Base-by-base conservation (phyloP, 2,113 vertebrate species). In the Sminthopsis crassicaudata region DNA sequence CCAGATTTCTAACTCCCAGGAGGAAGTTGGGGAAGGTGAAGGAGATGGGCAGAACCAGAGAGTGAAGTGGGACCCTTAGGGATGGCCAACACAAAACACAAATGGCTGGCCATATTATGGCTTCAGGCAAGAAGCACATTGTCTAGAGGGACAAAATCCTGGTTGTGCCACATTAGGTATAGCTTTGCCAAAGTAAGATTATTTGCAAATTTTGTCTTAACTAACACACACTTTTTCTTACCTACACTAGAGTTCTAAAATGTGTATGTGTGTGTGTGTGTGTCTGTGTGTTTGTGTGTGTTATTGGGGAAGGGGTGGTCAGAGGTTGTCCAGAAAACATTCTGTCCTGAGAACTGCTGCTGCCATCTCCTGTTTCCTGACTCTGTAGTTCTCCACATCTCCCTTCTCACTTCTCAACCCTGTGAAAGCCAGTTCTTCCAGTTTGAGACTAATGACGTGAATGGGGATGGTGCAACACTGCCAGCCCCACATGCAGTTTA, bases 341-440 rank as follows among this genome's bases (percentile, higher is more conserved):
- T 23, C 84, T 91, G 76, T 9, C 16, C n/a, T 8, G 67, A 84
- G 19, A 22, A 42, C 36, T 84, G 30, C 60, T 46, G 24, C 48
- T 53, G 57, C 55, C 12, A 7, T 5, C 26, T 2, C 42, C 26
- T 46, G 50, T 42, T 52, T 92, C 30, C 94, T 23, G 1, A 90
- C 0, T 5, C 67, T 24, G 30, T 84, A 46, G 30, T 50, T 25
- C 46, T 46, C 52, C 30, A 10, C 50, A 23, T 84, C 89, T 97
- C 54, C 93, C 94, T 54, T 92, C 30, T 94, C 48, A 19, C 9
- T 42, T 90, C 0, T 0, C 25, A 25, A 26, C 51, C 93, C 96
- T 76, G 54, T 95, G 91, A 57, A 51, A 96, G 67, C 97, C 90
- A 46, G 97, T 97, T 97, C 84, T 96, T 95, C 96, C n/a, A 92